Base-by-base conservation (phyloP, 2,113 vertebrate species). In the Ptilonorhynchus violaceus region DNA sequence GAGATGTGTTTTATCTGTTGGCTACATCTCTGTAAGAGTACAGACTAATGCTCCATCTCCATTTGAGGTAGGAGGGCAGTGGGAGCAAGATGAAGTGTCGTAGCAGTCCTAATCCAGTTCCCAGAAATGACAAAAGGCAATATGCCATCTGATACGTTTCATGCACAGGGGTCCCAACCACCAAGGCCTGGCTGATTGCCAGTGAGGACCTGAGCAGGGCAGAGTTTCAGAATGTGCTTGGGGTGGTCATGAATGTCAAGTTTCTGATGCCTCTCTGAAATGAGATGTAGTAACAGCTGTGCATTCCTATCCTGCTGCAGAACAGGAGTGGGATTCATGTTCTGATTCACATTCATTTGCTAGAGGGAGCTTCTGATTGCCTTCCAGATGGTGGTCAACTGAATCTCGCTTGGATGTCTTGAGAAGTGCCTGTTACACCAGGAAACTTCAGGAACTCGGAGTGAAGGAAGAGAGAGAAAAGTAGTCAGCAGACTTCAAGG, bases 201-300 rank as follows among this genome's bases (percentile, higher is more conserved):
- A 96, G 24, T 0, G 39, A 68, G 88, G 85, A 91, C 83, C 86
- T 67, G 70, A 88, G 53, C 13, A 55, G 79, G 83, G 79, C 83
- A 92, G 56, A 87, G 76, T 93, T 96, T 94, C 88, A 93, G 64
- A 88, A 88, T 84, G 60, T 93, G 92, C 88, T 78, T 86, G 68
- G 91, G 55, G 68, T 92, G 70, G 64, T 90, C 85, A 68, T 55
- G 78, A 94, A 93, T 90, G 93, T 91, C 75, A 63, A 70, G 72
- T 93, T 96, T 77, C 81, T 93, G 84, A 74, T 94, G 84, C 70
- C 72, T 95, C 42, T 91, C 78, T 95, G 85, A 74, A 95, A 67
- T 95, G 91, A 97, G 68, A 79, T 80, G 78, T 88, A 81, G 56
- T 72, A 90, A 90, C 96, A 97, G 95, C 94, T 97, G 93, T 91